Evolutionary conservation across 2,888 invertebrate species (phyloP).

Genomic region (Rhingia rostrata): DNA sequence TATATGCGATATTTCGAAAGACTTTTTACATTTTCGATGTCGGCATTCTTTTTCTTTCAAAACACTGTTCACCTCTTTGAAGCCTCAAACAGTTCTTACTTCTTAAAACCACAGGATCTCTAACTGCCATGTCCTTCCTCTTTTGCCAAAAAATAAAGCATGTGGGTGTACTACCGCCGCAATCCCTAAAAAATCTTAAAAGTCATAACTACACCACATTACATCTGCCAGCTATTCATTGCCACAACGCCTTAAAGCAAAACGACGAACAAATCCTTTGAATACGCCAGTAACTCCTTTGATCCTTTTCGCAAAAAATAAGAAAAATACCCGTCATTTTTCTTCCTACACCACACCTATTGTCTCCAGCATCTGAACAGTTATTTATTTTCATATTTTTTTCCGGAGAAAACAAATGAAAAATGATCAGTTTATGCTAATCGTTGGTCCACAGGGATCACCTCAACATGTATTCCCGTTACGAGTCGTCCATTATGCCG

Average conservation of each 20-base stretch:
- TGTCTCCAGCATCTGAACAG: conserved; percentile 30
- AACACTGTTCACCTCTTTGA: too few relatives aligned
- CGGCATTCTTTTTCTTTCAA: too few relatives aligned
- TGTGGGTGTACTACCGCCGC: conserved; percentile 9
- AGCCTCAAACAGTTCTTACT: too few relatives aligned
- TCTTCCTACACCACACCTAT: conserved; percentile 55
- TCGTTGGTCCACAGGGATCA: conserved; percentile 48
- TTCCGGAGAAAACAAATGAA: conserved; percentile 66
- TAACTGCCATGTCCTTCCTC: background rate
- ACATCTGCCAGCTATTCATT: conserved; percentile 19
- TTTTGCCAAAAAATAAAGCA: conserved; percentile 10
- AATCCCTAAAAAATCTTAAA: conserved; percentile 1
- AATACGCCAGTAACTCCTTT: conserved; percentile 25
- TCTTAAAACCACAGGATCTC: too few relatives aligned
- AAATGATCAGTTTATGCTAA: conserved; percentile 70
- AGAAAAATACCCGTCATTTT: conserved; percentile 13
- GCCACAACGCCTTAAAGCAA: conserved; percentile 8
- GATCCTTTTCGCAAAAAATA: conserved; percentile 32
- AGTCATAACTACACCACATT: conserved; percentile 18
- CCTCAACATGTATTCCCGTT: conserved; percentile 57
- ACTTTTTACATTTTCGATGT: too few relatives aligned
- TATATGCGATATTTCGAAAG: too few relatives aligned
- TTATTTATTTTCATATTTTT: conserved; percentile 70
- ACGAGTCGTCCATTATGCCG: conserved; percentile 25
- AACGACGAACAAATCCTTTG: conserved; percentile 34